These are phyloP conservation scores for Delichon dasypus DNA, from an alignment of 2,797 vertebrate genomes.

Conservation along the genomic window DNA sequence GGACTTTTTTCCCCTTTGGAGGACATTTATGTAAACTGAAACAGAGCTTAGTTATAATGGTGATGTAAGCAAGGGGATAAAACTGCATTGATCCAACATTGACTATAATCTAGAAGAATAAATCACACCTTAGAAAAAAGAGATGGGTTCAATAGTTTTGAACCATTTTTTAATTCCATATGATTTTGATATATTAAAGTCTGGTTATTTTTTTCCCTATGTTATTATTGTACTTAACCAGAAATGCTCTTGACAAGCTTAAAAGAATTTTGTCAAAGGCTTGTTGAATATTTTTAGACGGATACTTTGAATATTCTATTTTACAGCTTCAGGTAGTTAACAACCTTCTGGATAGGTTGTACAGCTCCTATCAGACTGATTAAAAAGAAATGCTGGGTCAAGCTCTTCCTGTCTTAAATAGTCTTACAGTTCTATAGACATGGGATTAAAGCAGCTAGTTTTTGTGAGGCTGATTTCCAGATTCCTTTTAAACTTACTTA, in stretches of 20 bases:
- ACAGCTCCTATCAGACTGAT: neutral
- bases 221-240: neutral
- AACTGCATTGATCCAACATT: slow-evolving; percentile 3
- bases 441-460: neutral
- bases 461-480: neutral
- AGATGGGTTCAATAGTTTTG: neutral
- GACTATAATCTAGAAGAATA: neutral
- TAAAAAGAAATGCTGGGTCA: neutral
- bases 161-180: neutral
- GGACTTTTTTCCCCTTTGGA: neutral
- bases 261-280: neutral
- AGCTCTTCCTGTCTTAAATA: neutral
- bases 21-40: slow-evolving; percentile 25
- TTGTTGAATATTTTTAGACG: neutral
- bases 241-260: neutral
- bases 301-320: neutral
- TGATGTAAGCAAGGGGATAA: slow-evolving; percentile 8
- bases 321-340: neutral
- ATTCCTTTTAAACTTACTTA: neutral
- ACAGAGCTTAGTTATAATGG: slow-evolving; percentile 9
- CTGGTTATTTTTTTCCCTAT: neutral
- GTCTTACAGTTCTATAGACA: neutral
- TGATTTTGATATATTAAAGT: neutral
- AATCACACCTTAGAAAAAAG: neutral
- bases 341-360: neutral